phyloP scores from a whole-genome alignment of 1,140 invertebrate genomes.

The Acyrthosiphon pisum region DNA sequence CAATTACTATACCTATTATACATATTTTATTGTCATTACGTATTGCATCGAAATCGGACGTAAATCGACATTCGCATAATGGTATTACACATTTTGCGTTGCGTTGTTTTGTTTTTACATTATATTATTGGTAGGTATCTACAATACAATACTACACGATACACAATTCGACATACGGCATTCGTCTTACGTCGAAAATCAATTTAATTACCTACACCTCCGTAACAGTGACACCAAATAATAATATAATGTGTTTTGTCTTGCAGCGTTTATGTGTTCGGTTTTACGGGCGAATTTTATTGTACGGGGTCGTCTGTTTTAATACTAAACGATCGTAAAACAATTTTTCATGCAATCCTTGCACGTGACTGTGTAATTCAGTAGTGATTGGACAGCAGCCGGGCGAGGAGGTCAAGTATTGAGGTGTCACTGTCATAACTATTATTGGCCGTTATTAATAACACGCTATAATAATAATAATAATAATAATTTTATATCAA shows the following conservation, averaged over 20 bases:
- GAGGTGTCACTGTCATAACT: constrained; percentile 19
- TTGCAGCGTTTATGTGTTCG: background rate
- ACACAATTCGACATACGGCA: background rate
- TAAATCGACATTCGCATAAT: background rate
- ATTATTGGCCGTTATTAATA: constrained; percentile 6
- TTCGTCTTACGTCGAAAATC: background rate
- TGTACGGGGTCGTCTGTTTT: background rate
- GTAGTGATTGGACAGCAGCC: background rate
- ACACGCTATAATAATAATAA: background rate
- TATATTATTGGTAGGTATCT: no score
- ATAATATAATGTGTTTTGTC: background rate
- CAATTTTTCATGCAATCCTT: background rate
- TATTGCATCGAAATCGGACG: background rate
- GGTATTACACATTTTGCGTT: no score
- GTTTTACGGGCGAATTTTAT: constrained; percentile 15
- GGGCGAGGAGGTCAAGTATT: constrained; percentile 16
- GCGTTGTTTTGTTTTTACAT: no score
- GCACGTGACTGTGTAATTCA: constrained; percentile 48
- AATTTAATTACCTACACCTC: background rate
- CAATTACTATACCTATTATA: no score
- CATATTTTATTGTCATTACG: background rate
- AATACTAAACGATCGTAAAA: constrained; percentile 21
- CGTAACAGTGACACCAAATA: background rate
- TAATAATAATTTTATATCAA: background rate
- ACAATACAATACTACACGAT: background rate